These are phyloP conservation scores for Stomatorhinus walkeri DNA, from an alignment of 2,797 vertebrate species.

Conservation along the genomic window DNA sequence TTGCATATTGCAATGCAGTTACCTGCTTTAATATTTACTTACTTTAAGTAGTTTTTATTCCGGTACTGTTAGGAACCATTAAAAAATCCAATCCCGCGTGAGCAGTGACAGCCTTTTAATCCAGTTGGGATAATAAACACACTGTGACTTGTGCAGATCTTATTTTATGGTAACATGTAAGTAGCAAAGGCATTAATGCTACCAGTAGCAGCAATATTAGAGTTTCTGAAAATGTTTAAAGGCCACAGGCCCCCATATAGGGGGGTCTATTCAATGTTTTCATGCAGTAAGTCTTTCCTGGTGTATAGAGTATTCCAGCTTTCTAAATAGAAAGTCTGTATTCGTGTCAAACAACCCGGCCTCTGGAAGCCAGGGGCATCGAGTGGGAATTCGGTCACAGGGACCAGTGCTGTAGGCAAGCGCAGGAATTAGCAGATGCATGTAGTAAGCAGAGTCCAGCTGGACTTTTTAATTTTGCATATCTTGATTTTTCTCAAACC, in stretches of 20 bases:
- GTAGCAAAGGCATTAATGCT: not conserved
- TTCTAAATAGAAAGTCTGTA: conserved; percentile 14
- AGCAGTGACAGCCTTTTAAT: not conserved
- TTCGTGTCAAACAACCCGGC: not conserved
- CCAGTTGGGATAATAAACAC: not conserved
- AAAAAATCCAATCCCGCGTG: not conserved
- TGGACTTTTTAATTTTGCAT: not conserved
- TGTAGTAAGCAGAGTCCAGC: not conserved
- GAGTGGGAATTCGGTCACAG: not conserved
- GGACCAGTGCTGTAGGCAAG: not conserved
- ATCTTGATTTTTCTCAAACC: not conserved
- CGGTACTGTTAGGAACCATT: not conserved
- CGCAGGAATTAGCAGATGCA: not conserved
- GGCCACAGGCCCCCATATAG: not conserved
- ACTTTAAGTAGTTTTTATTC: not conserved
- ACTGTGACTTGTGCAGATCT: not conserved
- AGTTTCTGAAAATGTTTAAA: not conserved
- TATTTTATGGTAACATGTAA: not conserved
- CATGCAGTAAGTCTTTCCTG: not conserved
- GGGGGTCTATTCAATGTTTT: not conserved
- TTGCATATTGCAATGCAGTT: not conserved
- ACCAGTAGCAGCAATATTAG: not conserved
- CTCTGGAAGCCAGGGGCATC: not conserved
- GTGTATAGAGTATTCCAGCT: not conserved
- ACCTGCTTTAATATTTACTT: not conserved